Conservation (phyloP, 2,113 vertebrate species). For the Neoarius graeffei region DNA sequence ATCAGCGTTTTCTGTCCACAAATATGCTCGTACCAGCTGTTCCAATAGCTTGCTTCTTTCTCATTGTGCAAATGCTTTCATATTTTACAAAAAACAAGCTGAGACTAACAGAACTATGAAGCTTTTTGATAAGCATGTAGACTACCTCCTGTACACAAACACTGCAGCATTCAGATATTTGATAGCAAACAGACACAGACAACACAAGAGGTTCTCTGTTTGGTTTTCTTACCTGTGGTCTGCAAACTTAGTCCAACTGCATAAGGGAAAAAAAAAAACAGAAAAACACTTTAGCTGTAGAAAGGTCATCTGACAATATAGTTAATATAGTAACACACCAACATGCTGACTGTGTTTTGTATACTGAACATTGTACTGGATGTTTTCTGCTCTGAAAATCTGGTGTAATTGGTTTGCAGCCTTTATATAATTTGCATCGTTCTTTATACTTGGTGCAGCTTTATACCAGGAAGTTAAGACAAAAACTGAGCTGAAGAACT, state of each 20-base stretch:
- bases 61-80: constrained; percentile 15
- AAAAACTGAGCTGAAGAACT: not conserved
- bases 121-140: not conserved
- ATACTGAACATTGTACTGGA: not conserved
- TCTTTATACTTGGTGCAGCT: not conserved
- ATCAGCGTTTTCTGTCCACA: not conserved
- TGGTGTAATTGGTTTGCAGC: not conserved
- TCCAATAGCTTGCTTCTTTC: constrained; percentile 5
- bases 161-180: constrained; percentile 16
- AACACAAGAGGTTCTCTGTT: not conserved
- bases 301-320: not conserved
- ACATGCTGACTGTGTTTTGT: not conserved
- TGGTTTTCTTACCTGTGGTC: constrained; percentile 56
- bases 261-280: constrained; percentile 23
- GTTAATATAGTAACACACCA: not conserved
- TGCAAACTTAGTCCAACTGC: constrained; percentile 66
- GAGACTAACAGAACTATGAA: constrained; percentile 19
- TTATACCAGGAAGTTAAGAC: not conserved
- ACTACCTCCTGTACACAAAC: constrained; percentile 2
- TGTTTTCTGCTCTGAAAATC: not conserved
- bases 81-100: constrained; percentile 22
- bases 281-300: not conserved
- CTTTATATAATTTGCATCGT: not conserved
- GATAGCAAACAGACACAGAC: not conserved
- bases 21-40: not conserved